phyloP scores from a whole-genome alignment of 1,140 invertebrate species.

The Aleiodes sp. region DNA sequence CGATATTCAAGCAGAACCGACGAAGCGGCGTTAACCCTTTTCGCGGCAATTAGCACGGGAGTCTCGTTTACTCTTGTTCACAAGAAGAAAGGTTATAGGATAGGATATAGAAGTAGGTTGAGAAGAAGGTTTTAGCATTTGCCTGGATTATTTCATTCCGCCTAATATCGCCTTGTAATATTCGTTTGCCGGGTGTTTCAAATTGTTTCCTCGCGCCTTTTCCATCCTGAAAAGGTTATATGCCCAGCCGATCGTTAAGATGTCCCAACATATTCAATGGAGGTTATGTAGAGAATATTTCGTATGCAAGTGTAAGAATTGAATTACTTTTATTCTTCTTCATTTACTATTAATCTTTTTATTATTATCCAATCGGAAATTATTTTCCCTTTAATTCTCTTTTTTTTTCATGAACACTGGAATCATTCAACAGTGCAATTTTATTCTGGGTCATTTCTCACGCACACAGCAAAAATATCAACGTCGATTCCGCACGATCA shows the following conservation, averaged over 20 bases:
- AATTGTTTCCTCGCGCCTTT: constrained; percentile 55
- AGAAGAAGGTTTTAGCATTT: constrained; percentile 13
- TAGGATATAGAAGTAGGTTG: constrained; percentile 37
- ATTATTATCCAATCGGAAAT: too few species aligned
- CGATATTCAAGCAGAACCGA: constrained; percentile 48
- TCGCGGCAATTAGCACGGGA: constrained; percentile 60
- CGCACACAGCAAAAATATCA: background rate
- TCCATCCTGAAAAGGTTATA: constrained; percentile 19
- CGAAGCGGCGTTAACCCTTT: constrained; percentile 57
- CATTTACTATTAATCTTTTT: too few species aligned
- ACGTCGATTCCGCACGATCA: constrained; percentile 13
- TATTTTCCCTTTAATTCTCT: too few species aligned
- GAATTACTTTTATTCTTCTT: background rate
- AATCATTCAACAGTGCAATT: background rate
- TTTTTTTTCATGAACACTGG: too few species aligned
- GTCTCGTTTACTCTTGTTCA: constrained; percentile 61
- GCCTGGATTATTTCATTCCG: constrained; percentile 62
- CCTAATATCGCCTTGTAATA: constrained; percentile 63
- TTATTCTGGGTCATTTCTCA: background rate
- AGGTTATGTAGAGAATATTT: background rate
- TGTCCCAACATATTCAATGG: constrained; percentile 6
- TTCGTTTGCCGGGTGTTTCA: constrained; percentile 59
- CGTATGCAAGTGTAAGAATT: background rate
- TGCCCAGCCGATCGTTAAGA: constrained; percentile 34
- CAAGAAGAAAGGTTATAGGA: constrained; percentile 37